These are phyloP conservation scores for Cheilinus undulatus DNA, from an alignment of 2,113 vertebrate genomes.

Conservation along the genomic window DNA sequence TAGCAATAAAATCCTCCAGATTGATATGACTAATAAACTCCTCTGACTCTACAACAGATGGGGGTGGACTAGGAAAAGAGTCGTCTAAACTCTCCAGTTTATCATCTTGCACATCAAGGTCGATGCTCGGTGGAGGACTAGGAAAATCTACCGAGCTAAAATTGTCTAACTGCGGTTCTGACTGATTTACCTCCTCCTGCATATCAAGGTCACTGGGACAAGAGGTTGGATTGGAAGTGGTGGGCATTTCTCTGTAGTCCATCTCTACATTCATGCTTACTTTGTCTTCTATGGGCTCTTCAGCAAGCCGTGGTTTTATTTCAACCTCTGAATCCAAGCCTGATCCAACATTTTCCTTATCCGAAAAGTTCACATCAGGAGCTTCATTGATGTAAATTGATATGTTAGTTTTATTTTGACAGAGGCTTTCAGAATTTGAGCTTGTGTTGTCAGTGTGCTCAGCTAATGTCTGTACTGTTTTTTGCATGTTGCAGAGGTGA, in stretches of 20 bases:
- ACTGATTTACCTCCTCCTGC: slow-evolving; percentile 46
- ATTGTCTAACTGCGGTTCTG: slow-evolving; percentile 66
- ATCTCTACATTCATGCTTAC: slow-evolving; percentile 39
- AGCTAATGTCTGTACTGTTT: slow-evolving; percentile 23
- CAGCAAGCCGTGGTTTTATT: slow-evolving; percentile 6
- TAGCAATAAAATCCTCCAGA: slow-evolving; percentile 70
- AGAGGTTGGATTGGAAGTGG: slow-evolving; percentile 42
- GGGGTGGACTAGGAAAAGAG: slow-evolving; percentile 80
- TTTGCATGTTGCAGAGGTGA: slow-evolving; percentile 42
- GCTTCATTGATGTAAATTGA: slow-evolving; percentile 49
- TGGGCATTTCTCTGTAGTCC: slow-evolving; percentile 33
- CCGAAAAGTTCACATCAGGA: slow-evolving; percentile 37
- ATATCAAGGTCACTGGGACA: slow-evolving; percentile 54
- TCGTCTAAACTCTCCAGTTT: slow-evolving; percentile 80
- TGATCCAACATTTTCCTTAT: slow-evolving; percentile 55
- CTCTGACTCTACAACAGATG: slow-evolving; percentile 71
- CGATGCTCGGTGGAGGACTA: slow-evolving; percentile 78
- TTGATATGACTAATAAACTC: slow-evolving; percentile 71
- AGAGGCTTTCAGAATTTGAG: slow-evolving; percentile 42
- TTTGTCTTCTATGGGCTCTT: slow-evolving; percentile 27
- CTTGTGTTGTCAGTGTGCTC: slow-evolving; percentile 18
- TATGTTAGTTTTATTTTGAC: slow-evolving; percentile 41
- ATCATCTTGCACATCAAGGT: slow-evolving; percentile 80
- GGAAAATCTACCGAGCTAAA: slow-evolving; percentile 82
- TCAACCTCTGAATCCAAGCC: slow-evolving; percentile 42